phyloP scores from a whole-genome alignment of 2,113 vertebrate species.

The Cyprinodon variegatus region DNA sequence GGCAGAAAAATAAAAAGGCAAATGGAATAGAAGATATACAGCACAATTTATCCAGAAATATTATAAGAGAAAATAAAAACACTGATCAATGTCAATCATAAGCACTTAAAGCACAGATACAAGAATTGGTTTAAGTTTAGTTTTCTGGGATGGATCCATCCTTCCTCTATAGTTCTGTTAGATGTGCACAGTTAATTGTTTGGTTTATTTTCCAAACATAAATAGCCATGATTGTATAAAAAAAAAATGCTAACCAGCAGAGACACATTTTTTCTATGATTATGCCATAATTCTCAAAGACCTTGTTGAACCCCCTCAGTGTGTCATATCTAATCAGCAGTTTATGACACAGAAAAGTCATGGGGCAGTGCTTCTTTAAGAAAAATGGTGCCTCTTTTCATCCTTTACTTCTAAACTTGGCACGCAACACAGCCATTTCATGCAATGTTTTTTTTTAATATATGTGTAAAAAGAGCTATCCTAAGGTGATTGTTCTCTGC shows the following conservation, averaged over 20 bases:
- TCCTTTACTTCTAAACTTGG: conserved; percentile 44
- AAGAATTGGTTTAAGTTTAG: background rate
- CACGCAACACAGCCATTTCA: conserved; percentile 17
- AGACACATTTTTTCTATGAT: conserved; percentile 57
- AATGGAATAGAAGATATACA: background rate
- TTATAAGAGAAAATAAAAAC: background rate
- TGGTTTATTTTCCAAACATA: conserved; percentile 2
- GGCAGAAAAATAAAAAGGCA: background rate
- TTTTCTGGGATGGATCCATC: background rate
- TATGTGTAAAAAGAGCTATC: conserved; percentile 57
- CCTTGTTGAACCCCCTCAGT: conserved; percentile 47
- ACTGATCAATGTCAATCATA: background rate
- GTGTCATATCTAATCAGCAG: conserved; percentile 69
- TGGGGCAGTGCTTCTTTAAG: conserved; percentile 57
- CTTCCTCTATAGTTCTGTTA: background rate
- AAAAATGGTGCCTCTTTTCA: conserved; percentile 52
- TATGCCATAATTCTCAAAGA: conserved; percentile 56
- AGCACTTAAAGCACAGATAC: background rate
- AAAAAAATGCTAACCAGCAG: conserved; percentile 62
- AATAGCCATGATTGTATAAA: conserved; percentile 36
- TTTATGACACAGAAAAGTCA: conserved; percentile 52
- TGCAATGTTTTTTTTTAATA: conserved; percentile 20
- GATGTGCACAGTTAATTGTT: background rate
- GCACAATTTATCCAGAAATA: background rate
- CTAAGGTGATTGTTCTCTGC: conserved; percentile 52